Percentiles rank a stretch among this genome's conserved stretches.
These are phyloP conservation scores for Caenorhabditis sp. DNA, from an alignment of 2,888 invertebrate species.

Conservation along the genomic window DNA sequence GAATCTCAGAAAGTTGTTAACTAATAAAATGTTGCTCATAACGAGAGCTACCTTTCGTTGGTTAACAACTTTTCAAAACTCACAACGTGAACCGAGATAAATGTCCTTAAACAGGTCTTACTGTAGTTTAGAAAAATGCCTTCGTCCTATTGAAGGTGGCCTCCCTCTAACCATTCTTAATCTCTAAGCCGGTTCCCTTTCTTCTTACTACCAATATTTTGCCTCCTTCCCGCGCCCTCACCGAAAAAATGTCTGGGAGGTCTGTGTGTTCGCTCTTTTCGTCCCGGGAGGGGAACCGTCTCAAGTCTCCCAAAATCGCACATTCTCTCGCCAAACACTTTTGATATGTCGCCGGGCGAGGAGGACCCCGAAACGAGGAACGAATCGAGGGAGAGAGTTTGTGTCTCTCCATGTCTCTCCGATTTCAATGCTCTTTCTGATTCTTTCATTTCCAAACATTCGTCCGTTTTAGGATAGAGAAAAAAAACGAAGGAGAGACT, in stretches of 20 bases:
- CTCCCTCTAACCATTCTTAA: background rate
- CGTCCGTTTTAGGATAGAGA: constrained; percentile 28
- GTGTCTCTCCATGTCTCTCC: constrained; percentile 17
- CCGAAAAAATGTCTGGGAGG: constrained; percentile 54
- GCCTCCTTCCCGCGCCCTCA: constrained; percentile 5
- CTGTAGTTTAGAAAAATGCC: too few relatives aligned
- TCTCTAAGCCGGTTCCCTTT: background rate
- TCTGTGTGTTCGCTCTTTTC: constrained; percentile 27
- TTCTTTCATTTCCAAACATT: constrained; percentile 56
- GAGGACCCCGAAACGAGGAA: constrained; percentile 24
- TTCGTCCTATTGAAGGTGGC: too few relatives aligned
- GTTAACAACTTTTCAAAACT: too few relatives aligned
- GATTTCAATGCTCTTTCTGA: constrained; percentile 1
- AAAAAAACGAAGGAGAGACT: constrained; percentile 38
- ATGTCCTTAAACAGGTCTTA: too few relatives aligned
- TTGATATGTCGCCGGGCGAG: constrained; percentile 55
- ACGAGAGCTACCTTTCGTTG: too few relatives aligned
- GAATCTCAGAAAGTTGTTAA: too few relatives aligned
- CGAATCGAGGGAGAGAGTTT: constrained; percentile 7
- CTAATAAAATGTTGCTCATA: too few relatives aligned
- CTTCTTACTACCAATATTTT: background rate
- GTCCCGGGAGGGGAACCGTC: constrained; percentile 15
- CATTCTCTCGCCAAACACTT: constrained; percentile 42
- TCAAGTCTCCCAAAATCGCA: constrained; percentile 22
- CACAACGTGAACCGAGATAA: too few relatives aligned